phyloP scores from a whole-genome alignment of 2,888 invertebrate genomes.

The Drosophila lacicola region DNA sequence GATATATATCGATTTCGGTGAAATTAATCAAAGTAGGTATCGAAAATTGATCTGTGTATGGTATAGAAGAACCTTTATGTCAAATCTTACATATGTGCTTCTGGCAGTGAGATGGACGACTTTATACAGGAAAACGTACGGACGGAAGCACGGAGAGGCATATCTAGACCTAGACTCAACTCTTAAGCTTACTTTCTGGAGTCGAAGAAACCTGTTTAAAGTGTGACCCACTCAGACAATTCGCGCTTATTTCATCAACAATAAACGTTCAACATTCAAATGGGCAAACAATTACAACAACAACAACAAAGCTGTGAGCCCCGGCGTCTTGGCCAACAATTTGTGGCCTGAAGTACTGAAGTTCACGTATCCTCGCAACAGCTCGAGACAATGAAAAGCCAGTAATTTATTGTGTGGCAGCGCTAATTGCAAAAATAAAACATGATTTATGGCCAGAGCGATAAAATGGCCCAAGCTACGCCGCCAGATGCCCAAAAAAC shows the following conservation, averaged over 20 bases:
- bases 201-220: constrained; percentile 54
- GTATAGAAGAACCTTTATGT: no score
- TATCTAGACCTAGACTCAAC: no score
- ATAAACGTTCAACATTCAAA: constrained; percentile 64
- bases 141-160: no score
- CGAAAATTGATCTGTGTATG: no score
- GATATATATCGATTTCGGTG: no score
- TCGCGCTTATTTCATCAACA: constrained; percentile 64
- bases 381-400: constrained; percentile 74
- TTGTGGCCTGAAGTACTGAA: constrained; percentile 23
- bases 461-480: constrained; percentile 46
- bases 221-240: constrained; percentile 63
- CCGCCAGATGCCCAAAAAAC: neutral
- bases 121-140: no score
- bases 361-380: constrained; percentile 28
- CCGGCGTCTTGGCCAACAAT: constrained; percentile 22
- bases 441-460: constrained; percentile 71
- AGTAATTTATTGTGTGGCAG: constrained; percentile 74
- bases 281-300: constrained; percentile 44
- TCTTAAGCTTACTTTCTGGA: no score
- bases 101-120: no score
- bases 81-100: no score
- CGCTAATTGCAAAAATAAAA: constrained; percentile 78
- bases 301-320: constrained; percentile 3
- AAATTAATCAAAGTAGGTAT: no score